These are phyloP conservation scores for Cataglyphis hispanica DNA, from an alignment of 1,140 invertebrate genomes.

Conservation along the genomic window DNA sequence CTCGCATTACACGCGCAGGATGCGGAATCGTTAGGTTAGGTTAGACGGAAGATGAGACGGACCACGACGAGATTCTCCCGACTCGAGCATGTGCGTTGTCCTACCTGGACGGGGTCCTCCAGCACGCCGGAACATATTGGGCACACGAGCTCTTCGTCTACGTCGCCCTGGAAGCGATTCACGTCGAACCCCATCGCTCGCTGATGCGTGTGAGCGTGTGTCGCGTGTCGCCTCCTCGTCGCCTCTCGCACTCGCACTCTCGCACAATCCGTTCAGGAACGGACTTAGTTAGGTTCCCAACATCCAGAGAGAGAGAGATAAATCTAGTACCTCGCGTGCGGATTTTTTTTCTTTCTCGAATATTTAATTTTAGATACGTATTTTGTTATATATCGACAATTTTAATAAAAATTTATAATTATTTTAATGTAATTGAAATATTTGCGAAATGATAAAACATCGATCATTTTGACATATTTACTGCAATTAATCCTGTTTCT, in stretches of 20 bases:
- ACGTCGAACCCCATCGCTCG: conserved; percentile 94
- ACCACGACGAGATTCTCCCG: background rate
- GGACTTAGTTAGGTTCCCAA: background rate
- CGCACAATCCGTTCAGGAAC: conserved; percentile 24
- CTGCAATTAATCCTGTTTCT: background rate
- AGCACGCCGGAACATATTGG: conserved; percentile 96
- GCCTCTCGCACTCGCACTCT: conserved; percentile 41
- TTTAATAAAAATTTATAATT: background rate
- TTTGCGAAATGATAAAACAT: background rate
- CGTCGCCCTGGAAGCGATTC: conserved; percentile 95
- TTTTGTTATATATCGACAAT: background rate
- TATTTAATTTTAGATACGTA: background rate
- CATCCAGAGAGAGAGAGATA: background rate
- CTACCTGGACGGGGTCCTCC: conserved; percentile 96
- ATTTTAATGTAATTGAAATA: background rate
- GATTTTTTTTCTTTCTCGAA: background rate
- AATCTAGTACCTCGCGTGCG: no score
- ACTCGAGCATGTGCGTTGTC: background rate
- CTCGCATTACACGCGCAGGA: background rate
- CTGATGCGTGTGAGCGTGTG: conserved; percentile 26
- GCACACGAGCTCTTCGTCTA: conserved; percentile 97
- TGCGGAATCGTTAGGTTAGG: background rate
- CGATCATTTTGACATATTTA: background rate
- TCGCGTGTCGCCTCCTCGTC: conserved; percentile 24
- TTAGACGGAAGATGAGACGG: background rate